Conservation (phyloP, 2,888 invertebrate species). For the Phyllotreta striolata region DNA sequence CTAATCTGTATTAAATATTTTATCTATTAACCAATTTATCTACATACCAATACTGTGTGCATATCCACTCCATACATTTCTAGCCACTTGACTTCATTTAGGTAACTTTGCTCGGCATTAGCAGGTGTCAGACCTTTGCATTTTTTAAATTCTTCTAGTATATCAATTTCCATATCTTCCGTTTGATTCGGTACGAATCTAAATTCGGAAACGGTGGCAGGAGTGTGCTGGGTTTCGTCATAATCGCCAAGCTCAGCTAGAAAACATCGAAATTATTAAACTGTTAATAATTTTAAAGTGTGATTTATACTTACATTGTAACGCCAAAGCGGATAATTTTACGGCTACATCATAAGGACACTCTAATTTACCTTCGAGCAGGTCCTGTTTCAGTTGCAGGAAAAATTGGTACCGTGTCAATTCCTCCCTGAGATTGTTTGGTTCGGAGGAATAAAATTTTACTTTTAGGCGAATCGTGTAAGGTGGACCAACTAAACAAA, state of each 20-base stretch:
- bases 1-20: background rate
- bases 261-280: conserved; percentile 42
- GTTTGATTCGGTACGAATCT: conserved; percentile 96
- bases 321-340: conserved; percentile 88
- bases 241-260: conserved; percentile 97
- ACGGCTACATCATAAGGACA: conserved; percentile 87
- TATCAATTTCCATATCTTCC: conserved; percentile 94
- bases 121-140: conserved; percentile 90
- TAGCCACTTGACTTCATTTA: conserved; percentile 93
- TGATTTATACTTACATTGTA: conserved; percentile 80
- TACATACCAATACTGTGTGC: conserved; percentile 88
- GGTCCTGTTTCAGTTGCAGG: conserved; percentile 95
- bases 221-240: conserved; percentile 89
- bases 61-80: conserved; percentile 99
- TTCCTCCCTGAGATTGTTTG: conserved; percentile 95
- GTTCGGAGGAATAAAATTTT: conserved; percentile 99
- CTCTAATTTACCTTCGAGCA: conserved; percentile 88
- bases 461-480: conserved; percentile 95
- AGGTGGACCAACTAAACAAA: conserved; percentile 88
- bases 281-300: background rate
- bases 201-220: conserved; percentile 98
- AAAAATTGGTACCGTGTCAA: conserved; percentile 98
- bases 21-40: too few relatives aligned
- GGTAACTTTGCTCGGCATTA: conserved; percentile 92
- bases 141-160: conserved; percentile 90